Evolutionary conservation across 2,797 vertebrate genomes (phyloP).

Genomic region (Pangasius mekongensis): DNA sequence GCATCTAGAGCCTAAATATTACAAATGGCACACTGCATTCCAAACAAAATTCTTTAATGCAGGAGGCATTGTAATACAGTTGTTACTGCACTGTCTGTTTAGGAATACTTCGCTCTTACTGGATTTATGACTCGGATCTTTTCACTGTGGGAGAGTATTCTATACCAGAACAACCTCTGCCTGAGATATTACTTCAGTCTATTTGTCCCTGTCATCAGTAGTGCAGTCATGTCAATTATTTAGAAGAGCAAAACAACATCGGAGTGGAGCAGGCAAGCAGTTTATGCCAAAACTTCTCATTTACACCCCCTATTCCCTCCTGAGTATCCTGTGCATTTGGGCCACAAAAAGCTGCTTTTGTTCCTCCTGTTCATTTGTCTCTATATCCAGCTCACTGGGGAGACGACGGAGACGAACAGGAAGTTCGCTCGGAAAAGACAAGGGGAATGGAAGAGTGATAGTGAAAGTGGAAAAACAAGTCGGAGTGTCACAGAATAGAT

Average conservation of each 20-base stretch:
- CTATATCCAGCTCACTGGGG: conserved; percentile 51
- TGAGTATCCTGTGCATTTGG: conserved; percentile 66
- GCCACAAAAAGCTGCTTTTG: conserved; percentile 66
- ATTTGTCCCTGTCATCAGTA: conserved; percentile 75
- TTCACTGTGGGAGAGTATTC: conserved; percentile 15
- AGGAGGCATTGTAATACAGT: not conserved
- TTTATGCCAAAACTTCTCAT: conserved; percentile 67
- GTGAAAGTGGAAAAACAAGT: not conserved
- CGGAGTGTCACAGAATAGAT: conserved; percentile 9
- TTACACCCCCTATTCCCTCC: conserved; percentile 70
- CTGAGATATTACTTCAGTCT: conserved; percentile 72
- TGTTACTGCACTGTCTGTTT: conserved; percentile 13
- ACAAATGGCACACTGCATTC: not conserved
- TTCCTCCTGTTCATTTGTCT: conserved; percentile 63
- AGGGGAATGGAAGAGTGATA: conserved; percentile 15
- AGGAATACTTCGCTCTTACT: not conserved
- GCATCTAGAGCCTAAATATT: not conserved
- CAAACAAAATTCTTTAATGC: not conserved
- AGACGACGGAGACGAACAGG: conserved; percentile 13
- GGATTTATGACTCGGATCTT: conserved; percentile 17
- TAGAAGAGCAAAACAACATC: conserved; percentile 76
- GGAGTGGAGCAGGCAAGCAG: conserved; percentile 60
- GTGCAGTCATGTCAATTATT: conserved; percentile 75
- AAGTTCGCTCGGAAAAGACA: conserved; percentile 49
- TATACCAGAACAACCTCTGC: conserved; percentile 64